Percentiles rank a stretch among this genome's conserved stretches.
Conservation (phyloP, 2,113 vertebrate species). For the Gymnobelideus leadbeateri region DNA sequence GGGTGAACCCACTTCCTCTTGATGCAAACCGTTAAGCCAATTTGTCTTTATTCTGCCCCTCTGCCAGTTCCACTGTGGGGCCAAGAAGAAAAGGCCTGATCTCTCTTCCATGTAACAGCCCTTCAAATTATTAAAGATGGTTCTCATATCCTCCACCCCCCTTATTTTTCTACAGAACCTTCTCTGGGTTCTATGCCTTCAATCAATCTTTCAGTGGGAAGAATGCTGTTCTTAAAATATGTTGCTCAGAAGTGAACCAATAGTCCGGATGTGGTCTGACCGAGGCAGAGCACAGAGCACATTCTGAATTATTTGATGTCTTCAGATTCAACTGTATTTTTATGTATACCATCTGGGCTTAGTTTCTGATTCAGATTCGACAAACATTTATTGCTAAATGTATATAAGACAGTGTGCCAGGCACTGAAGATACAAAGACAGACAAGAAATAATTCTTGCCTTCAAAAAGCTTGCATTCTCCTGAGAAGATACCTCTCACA, state of each 20-base stretch:
- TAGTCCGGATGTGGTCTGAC: slow-evolving; percentile 4
- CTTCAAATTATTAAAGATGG: neutral
- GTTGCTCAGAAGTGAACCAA: neutral
- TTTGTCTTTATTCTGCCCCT: neutral
- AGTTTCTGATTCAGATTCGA: neutral
- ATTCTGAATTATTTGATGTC: neutral
- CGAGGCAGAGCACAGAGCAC: neutral
- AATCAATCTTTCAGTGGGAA: neutral
- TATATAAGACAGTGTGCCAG: neutral
- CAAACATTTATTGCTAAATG: neutral
- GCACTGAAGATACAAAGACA: neutral
- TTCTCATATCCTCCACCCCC: neutral
- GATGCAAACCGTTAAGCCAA: neutral
- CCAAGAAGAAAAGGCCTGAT: neutral
- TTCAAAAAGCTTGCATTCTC: neutral
- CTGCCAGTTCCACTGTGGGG: neutral
- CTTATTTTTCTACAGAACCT: neutral
- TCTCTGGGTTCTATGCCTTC: neutral
- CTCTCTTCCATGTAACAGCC: neutral
- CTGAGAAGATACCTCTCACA: neutral
- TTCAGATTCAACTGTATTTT: neutral
- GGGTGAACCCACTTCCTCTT: neutral
- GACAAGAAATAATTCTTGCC: neutral
- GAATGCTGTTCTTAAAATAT: neutral
- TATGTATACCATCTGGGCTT: neutral